phyloP scores from a whole-genome alignment of 2,113 vertebrate species.

The Siphamia tubifer region DNA sequence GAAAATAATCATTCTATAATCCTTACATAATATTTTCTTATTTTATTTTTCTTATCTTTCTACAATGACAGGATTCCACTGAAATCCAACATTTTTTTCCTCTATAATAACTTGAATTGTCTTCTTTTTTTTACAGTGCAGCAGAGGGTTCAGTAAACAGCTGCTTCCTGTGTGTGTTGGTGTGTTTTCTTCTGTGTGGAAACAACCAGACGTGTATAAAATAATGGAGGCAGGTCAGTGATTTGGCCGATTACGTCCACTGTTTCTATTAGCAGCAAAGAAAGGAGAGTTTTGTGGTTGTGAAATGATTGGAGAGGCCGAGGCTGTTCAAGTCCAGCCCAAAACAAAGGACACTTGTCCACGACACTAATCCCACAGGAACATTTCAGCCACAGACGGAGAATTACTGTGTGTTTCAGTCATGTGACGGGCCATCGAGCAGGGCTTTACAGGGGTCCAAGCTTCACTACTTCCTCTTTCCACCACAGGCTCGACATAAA shows the following conservation, averaged over 20 bases:
- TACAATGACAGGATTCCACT: no score
- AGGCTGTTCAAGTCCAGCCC: constrained; percentile 45
- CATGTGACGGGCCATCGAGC: constrained; percentile 63
- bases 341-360: constrained; percentile 74
- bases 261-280: neutral
- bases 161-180: neutral
- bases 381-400: constrained; percentile 44
- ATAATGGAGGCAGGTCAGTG: constrained; percentile 23
- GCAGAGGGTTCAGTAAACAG: no score
- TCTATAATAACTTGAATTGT: no score
- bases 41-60: no score
- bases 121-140: no score
- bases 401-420: constrained; percentile 67
- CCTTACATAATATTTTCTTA: no score
- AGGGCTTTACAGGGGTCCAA: constrained; percentile 34
- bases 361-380: constrained; percentile 65
- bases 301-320: constrained; percentile 53
- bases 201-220: constrained; percentile 19
- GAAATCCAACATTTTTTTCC: no score
- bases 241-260: constrained; percentile 39
- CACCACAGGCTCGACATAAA: no score
- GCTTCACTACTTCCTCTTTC: no score
- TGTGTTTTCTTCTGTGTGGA: neutral
- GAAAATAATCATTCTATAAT: no score
- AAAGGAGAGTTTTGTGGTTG: constrained; percentile 53